Evolutionary conservation across 2,888 invertebrate genomes (phyloP), one percentile per base, ranked within the genome.

Genomic region (Limnephilus marmoratus): DNA sequence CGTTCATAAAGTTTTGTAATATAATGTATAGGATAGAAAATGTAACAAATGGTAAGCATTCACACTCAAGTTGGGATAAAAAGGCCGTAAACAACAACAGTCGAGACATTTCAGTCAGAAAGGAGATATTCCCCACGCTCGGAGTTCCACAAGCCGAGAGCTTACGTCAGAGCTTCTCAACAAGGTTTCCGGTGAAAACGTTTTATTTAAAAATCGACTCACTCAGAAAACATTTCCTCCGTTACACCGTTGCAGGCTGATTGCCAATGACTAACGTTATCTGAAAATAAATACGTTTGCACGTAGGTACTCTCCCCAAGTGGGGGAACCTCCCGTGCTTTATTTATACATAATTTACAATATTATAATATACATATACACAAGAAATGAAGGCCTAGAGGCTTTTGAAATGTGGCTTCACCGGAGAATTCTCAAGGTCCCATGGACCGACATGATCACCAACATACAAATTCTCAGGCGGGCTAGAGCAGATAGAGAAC

Each of bases 51-150:
- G 24, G n/a, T 24, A 68, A 68, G 68, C 68, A 68, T 92, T 86
- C 49, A 68, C 31, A 29, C 87, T 49, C 87, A n/a, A 87, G 68
- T 68, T 34, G 24, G 37, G 45, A 85, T 85, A 24, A 85, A 85
- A n/a, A 85, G 12, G 11, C 85, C 11, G 11, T 53, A 87, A 87
- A 87, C 34, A 31, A 87, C 53, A 87, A 53, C 29, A 87, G 53
- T 34, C 18, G 12, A 41, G 37, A n/a, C 37, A 85, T 92, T 37
- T 91, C 91, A 90, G 83, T 49, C 34, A 85, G 90, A 90, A 90
- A 86, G 90, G 80, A 45, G 68, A 87, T 88, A 92, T 83, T 68
- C 82, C 49, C 88, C 68, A 31, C 68, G 53, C 68, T 31, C 53
- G 53, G 87, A 87, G 53, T 37, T 83, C 41, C 7, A 12, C 41